Evolutionary conservation across 2,797 vertebrate species (phyloP), one percentile per base, ranked within the genome.

Genomic region (Sebastes aleutianus): DNA sequence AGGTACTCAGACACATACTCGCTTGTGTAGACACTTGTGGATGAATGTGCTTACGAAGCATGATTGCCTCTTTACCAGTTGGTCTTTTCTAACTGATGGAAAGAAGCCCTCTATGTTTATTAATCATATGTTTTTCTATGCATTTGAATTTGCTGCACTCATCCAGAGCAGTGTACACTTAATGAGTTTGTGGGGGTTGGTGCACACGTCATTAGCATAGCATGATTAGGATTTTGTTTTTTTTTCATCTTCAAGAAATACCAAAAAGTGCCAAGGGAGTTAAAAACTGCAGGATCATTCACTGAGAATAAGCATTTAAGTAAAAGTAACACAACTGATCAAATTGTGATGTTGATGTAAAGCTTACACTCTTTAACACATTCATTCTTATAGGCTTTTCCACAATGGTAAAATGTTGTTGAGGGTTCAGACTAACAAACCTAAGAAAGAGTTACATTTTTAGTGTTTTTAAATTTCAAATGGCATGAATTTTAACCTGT

Each of bases 1-100:
- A 91, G 92, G 74, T 31, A 92, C 89, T 93, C 87, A 87, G 80
- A 88, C 73, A 36, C 82, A 80, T 12, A 84, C 73, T 90, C 82
- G 75, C 83, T 89, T 85, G 78, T 76, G 73, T 62, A 81, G 73
- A 87, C 89, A 88, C 89, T 93, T 80, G 59, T 87, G 77, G 53
- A 73, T 16, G 20, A 85, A 83, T 74, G 85, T 79, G 83, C 84
- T 89, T 53, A 58, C 72, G 66, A 83, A 89, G 64, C 68, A 47
- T 86, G 83, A 90, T 88, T 88, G 84, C 78, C 86, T 90, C 86
- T 90, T 82, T 68, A 78, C 56, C 68, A 58, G 8, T 54, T 56
- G 75, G 53, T 82, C 65, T 80, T 68, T 64, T 69, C 43, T 88
- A 85, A 92, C 78, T 88, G 80, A 83, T 76, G 32, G 54, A 82